phyloP scores from a whole-genome alignment of 2,797 vertebrate species.

The Tragopan temminckii region DNA sequence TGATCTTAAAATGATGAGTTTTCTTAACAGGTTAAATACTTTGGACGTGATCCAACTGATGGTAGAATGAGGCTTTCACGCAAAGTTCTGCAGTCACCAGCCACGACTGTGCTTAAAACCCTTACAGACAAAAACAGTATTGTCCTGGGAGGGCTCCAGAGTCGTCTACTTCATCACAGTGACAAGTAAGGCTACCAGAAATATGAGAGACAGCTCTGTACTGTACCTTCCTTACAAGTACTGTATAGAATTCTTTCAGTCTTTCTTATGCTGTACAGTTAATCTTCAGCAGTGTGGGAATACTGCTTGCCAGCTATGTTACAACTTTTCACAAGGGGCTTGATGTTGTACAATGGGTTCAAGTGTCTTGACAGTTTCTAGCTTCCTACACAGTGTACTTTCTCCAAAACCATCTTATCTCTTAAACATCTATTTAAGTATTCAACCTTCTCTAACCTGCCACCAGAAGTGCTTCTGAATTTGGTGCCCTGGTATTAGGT shows the following conservation, averaged over 20 bases:
- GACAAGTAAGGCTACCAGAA: slow-evolving; percentile 20
- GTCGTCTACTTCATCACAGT: slow-evolving; percentile 72
- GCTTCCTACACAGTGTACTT: not conserved
- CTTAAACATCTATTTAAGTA: not conserved
- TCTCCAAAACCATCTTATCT: not conserved
- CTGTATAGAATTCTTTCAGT: not conserved
- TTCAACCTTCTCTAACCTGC: not conserved
- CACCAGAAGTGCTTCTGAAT: not conserved
- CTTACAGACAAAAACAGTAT: slow-evolving; percentile 91
- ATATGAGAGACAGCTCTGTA: not conserved
- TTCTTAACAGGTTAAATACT: slow-evolving; percentile 92
- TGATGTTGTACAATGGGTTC: not conserved
- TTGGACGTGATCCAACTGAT: slow-evolving; percentile 96
- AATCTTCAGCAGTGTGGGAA: slow-evolving; percentile 43
- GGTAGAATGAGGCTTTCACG: slow-evolving; percentile 97
- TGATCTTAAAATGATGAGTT: not conserved
- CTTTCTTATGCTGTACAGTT: slow-evolving; percentile 16
- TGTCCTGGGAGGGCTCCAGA: slow-evolving; percentile 83
- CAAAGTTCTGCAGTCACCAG: slow-evolving; percentile 94
- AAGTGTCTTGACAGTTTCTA: not conserved
- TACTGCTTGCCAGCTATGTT: not conserved
- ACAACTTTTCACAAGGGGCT: not conserved
- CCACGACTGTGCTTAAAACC: slow-evolving; percentile 85
- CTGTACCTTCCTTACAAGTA: not conserved
- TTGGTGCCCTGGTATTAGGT: not conserved